Base-by-base conservation (phyloP, 2,888 invertebrate genomes). In the Ditula angustiorana region DNA sequence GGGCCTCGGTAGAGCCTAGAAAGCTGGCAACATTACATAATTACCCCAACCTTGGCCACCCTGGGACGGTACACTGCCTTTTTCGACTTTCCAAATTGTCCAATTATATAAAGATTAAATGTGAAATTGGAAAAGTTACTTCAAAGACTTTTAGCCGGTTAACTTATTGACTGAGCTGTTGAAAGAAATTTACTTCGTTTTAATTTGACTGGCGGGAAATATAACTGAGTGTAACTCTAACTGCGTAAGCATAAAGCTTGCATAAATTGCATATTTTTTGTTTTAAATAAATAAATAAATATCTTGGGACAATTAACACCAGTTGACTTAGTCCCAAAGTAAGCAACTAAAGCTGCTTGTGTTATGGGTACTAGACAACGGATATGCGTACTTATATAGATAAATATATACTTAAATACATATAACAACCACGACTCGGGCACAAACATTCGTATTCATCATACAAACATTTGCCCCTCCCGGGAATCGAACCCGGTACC, bases 91-190 rank as follows among this genome's bases (percentile, higher is more conserved):
- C 46, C 53, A 53, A 64, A 64, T 58, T 53, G 64, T 23, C 47
- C 59, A 64, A 64, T 64, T 64, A 64, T 47, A 37, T 30, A 52
- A 57, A 59, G 35, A 52, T 53, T 58, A 53, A 53, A 52, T 11
- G 52, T 35, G 26, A 58, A 59, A 64, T 64, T 64, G 64, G 64
- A 59, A 64, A 59, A 64, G 46, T 64, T 59, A 23, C 23, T 47
- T 52, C 35, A 37, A 58, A 58, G 35, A 33, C 16, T 55, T 47
- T 50, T 16, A 16, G 47, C 46, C 63, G 16, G 53, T 53, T 52
- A 23, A 61, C 44, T 46, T 63, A 63, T 63, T 58, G 64, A 59
- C 50, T 58, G 55, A 24, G 23, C 46, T 30, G 53, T 11, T 53
- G 30, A 64, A 64, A 53, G 58, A 26, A 58, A 53, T 37, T 64